Evolutionary conservation across 2,888 invertebrate genomes (phyloP), one percentile per base, ranked within the genome.

Genomic region (Lysandra bellargus): DNA sequence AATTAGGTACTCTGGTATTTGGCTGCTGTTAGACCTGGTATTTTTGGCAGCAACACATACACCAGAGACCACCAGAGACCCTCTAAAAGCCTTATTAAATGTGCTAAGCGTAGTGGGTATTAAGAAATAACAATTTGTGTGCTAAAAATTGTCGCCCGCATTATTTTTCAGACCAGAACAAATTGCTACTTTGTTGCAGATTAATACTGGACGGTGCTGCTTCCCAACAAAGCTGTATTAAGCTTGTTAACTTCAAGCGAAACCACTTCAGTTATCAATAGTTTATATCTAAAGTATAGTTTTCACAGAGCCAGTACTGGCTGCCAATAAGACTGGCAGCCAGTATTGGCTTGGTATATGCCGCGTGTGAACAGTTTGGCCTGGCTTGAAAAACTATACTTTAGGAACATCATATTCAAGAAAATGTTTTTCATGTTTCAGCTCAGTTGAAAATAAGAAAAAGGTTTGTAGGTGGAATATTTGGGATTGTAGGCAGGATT

Each of bases 131-230:
- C 23, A 64, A n/a, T 44, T 23, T 64, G 37, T 76, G 76, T 33
- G 57, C 76, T 76, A 17, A 17, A 53, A 76, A 76, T 57, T 76
- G 76, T 76, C 57, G 6, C 33, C 76, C 57, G 33, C 33, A 53
- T 76, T 76, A 53, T 76, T 76, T 76, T 57, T 57, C 53, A 76
- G 53, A 53, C 53, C 53, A 76, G 17, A 53, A 76, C 76, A 76
- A 76, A 76, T 76, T 53, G 57, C 76, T 30, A 76, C 76, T 57
- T 53, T 76, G 76, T 76, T 53, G 76, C 57, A 76, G 76, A 76
- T 76, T 57, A 76, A 76, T 57, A 76, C 76, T 53, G 76, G 76
- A 57, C 76, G 30, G 33, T 53, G 76, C 53, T 57, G 6, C 76
- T 76, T 37, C 2, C 75, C 75, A 33, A 49, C 30, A 53, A 75